Percentiles rank a stretch among this genome's conserved stretches.
phyloP scores from a whole-genome alignment of 2,888 invertebrate genomes.

The Carabus problematicus region DNA sequence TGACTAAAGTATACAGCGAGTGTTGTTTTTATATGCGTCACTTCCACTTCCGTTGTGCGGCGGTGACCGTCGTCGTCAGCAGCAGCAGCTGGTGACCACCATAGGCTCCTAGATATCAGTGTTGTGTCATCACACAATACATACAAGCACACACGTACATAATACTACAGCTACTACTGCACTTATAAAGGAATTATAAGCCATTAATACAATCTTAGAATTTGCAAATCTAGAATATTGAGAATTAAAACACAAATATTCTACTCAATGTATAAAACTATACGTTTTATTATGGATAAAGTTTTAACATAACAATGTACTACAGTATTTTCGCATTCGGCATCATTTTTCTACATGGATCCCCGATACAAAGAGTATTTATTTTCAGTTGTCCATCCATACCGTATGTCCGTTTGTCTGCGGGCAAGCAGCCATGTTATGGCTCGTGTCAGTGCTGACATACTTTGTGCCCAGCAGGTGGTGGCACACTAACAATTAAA shows the following conservation, averaged over 20 bases:
- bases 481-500: slow-evolving; percentile 11
- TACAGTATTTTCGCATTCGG: too few species aligned
- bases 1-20: background rate
- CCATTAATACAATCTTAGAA: too few species aligned
- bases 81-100: slow-evolving; percentile 2
- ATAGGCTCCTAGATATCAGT: background rate
- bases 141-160: background rate
- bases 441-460: background rate
- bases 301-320: too few species aligned
- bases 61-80: background rate
- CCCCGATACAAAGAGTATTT: background rate
- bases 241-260: too few species aligned
- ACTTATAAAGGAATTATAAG: too few species aligned
- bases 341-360: too few species aligned
- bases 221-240: too few species aligned
- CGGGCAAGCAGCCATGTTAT: background rate
- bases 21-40: slow-evolving; percentile 7
- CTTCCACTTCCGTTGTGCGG: slow-evolving; percentile 6
- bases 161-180: too few species aligned
- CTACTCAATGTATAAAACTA: too few species aligned
- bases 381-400: background rate
- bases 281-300: too few species aligned
- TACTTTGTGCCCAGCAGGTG: background rate
- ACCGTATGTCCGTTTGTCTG: background rate
- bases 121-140: background rate